Conservation (phyloP, 2,797 vertebrate species). For the Leuciscus waleckii region DNA sequence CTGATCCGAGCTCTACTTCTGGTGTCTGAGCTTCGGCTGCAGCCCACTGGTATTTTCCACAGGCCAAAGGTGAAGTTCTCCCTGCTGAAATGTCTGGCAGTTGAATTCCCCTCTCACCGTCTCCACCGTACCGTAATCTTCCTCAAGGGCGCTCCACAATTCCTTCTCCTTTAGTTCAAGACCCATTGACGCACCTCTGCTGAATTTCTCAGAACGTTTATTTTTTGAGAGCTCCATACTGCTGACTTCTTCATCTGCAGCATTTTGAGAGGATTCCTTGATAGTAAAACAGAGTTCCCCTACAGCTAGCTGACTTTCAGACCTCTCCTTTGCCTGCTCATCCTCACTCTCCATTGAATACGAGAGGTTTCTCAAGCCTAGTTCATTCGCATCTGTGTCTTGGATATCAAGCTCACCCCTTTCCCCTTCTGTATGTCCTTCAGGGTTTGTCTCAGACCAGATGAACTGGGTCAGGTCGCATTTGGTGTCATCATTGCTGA, state of each 20-base stretch:
- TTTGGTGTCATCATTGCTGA: constrained; percentile 48
- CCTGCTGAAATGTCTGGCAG: constrained; percentile 73
- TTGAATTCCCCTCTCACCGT: constrained; percentile 73
- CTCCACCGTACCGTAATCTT: constrained; percentile 66
- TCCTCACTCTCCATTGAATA: constrained; percentile 67
- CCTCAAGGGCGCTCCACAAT: constrained; percentile 71
- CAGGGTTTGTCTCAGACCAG: constrained; percentile 62
- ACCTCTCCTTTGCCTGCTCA: constrained; percentile 58
- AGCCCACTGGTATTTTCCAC: constrained; percentile 82
- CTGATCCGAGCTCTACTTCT: constrained; percentile 74
- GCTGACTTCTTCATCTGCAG: constrained; percentile 44
- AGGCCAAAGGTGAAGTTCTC: constrained; percentile 74
- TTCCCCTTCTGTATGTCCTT: constrained; percentile 58
- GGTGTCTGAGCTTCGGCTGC: constrained; percentile 72
- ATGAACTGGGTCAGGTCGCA: constrained; percentile 52
- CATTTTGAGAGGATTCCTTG: constrained; percentile 70
- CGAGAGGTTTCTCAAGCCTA: constrained; percentile 76
- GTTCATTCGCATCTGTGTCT: constrained; percentile 73
- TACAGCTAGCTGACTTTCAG: constrained; percentile 70
- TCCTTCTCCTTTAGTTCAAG: constrained; percentile 72
- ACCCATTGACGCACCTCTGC: constrained; percentile 58
- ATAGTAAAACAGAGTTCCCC: constrained; percentile 71
- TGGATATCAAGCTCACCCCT: constrained; percentile 58
- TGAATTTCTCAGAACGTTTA: constrained; percentile 47
- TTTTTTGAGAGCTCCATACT: constrained; percentile 22